Evolutionary conservation across 2,797 vertebrate species (phyloP).

Genomic region (Sebastes melanostomus): DNA sequence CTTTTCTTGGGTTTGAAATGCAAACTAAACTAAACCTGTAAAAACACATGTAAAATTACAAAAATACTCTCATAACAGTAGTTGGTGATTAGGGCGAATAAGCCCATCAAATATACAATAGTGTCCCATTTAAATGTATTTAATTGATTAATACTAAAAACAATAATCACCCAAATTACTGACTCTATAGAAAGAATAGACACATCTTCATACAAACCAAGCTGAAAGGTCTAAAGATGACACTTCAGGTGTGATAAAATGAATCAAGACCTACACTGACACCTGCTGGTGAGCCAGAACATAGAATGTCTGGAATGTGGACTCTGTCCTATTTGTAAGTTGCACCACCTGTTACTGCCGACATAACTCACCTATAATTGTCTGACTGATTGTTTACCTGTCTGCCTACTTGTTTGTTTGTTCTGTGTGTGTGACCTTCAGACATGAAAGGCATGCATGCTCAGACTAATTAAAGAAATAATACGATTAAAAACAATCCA

Average conservation of each 20-base stretch:
- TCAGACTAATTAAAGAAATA: neutral
- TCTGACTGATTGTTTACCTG: neutral
- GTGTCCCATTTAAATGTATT: neutral
- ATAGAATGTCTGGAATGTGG: neutral
- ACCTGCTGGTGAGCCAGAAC: constrained; percentile 70
- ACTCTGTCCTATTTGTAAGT: neutral
- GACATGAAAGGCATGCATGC: neutral
- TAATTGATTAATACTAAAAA: neutral
- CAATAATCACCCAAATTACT: neutral
- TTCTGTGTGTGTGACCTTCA: neutral
- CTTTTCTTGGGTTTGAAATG: neutral
- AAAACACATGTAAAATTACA: neutral
- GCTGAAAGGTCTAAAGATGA: neutral
- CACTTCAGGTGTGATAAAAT: neutral
- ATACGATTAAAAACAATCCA: neutral
- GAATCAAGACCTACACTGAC: constrained; percentile 63
- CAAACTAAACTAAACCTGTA: neutral
- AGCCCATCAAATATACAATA: neutral
- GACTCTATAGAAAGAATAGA: neutral
- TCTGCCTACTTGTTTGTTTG: neutral
- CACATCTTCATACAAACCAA: neutral
- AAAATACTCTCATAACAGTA: neutral
- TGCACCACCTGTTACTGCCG: neutral
- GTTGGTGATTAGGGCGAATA: neutral
- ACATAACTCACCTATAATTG: neutral